These are phyloP conservation scores for Craseonycteris thonglongyai DNA, from an alignment of 2,113 vertebrate species.

Conservation along the genomic window DNA sequence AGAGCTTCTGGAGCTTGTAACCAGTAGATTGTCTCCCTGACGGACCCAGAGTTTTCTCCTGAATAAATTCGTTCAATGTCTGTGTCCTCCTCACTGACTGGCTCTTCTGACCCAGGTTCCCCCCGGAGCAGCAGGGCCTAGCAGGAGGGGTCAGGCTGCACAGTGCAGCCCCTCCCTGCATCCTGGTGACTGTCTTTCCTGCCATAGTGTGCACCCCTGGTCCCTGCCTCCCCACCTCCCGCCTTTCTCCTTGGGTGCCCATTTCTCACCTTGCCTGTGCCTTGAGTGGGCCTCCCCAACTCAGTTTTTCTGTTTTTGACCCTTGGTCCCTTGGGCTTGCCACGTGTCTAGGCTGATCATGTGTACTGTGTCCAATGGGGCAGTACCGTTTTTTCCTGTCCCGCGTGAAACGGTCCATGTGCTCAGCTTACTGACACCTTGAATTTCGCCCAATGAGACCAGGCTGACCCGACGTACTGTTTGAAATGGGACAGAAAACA, in stretches of 20 bases:
- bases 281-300: neutral
- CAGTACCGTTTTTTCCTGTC: no score
- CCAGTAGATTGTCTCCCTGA: conserved; percentile 50
- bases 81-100: neutral
- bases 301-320: neutral
- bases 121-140: fast-evolving
- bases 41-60: conserved; percentile 43
- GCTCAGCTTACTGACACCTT: no score
- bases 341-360: no score
- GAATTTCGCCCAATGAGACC: no score
- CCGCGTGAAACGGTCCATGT: no score
- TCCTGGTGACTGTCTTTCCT: neutral
- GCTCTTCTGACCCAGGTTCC: neutral
- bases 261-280: neutral
- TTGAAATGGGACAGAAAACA: no score
- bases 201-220: fast-evolving
- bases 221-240: neutral
- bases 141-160: neutral
- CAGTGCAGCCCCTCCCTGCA: neutral
- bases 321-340: neutral
- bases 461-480: no score
- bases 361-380: no score
- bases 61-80: conserved; percentile 78
- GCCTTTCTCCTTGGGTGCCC: neutral
- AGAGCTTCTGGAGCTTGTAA: conserved; percentile 78